Base-by-base conservation (phyloP, 2,888 invertebrate genomes). In the Leptothorax acervorum region DNA sequence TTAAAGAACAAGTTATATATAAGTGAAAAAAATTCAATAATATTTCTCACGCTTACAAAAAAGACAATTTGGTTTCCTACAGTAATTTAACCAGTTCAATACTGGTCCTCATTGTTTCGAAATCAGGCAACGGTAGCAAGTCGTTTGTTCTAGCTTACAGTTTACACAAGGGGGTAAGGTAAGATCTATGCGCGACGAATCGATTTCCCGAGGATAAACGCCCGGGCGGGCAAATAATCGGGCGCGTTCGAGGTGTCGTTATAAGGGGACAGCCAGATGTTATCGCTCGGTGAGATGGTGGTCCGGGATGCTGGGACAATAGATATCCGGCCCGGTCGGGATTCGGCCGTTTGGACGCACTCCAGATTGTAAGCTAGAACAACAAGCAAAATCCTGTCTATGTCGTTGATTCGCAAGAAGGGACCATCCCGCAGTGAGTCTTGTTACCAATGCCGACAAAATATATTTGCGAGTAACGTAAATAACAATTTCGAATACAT, bases 201-300 rank as follows among this genome's bases (percentile, higher is more conserved):
- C 75, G 75, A 75, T 75, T 84, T 65, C 65, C 12, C 15, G 31
- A 55, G 65, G 86, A 82, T 66, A 63, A 82, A 71, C 45, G 73
- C 42, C 79, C 65, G 66, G 68, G 28, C 55, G 84, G 68, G 57
- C 89, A 89, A 89, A 89, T 86, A 86, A 88, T 85, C 83, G 60
- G 62, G 45, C 65, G 15, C 74, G 73, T 73, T 81, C 82, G 76
- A 79, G 85, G 76, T 63, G 86, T 75, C 85, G 83, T 86, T 83
- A 85, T 78, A 85, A 57, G 78, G 82, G 82, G 35, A 48, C 48
- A 51, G 82, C 83, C 90, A 90, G 86, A 90, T 89, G 90, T 84
- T 82, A 81, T 71, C 79, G 48, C 68, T 86, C 65, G 18, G 35
- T 18, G 63, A 45, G 57, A 74, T 70, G 57, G 57, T n/a, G 35